Evolutionary conservation across 2,113 vertebrate genomes (phyloP).

Genomic region (Heteronetta atricapilla): DNA sequence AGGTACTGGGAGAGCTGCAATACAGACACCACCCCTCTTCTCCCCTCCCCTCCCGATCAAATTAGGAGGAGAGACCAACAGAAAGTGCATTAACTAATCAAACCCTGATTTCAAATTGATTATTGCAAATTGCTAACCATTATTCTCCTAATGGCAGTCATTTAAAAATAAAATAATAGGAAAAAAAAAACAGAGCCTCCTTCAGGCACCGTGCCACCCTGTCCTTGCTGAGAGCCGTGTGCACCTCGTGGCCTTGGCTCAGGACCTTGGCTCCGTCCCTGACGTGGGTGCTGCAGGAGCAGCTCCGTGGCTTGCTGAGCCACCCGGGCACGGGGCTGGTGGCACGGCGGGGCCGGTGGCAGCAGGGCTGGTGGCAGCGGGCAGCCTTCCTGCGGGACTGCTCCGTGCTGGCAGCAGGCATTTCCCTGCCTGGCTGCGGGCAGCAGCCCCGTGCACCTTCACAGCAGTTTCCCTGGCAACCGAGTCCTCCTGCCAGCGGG

Average conservation of each 20-base stretch:
- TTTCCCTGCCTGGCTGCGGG: neutral
- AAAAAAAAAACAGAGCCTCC: conserved; percentile 16
- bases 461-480: conserved; percentile 76
- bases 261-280: neutral
- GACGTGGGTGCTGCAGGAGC: fast-evolving
- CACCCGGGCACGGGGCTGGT: too few relatives aligned
- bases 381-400: neutral
- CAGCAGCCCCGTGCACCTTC: conserved; percentile 35
- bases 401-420: neutral
- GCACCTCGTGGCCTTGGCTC: neutral
- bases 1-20: fast-evolving
- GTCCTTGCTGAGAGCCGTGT: neutral
- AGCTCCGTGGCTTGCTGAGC: neutral
- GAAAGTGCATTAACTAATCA: conserved; percentile 80
- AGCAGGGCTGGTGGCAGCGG: neutral
- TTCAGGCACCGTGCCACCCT: neutral
- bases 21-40: neutral
- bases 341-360: neutral
- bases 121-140: conserved; percentile 74
- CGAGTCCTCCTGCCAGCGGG: conserved; percentile 42
- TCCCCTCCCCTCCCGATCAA: conserved; percentile 12
- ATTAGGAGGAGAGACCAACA: conserved; percentile 63
- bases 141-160: conserved; percentile 68
- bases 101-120: conserved; percentile 78
- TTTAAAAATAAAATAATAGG: conserved; percentile 54